Evolutionary conservation across 2,888 invertebrate genomes (phyloP).

Genomic region (Pheosia tremula): DNA sequence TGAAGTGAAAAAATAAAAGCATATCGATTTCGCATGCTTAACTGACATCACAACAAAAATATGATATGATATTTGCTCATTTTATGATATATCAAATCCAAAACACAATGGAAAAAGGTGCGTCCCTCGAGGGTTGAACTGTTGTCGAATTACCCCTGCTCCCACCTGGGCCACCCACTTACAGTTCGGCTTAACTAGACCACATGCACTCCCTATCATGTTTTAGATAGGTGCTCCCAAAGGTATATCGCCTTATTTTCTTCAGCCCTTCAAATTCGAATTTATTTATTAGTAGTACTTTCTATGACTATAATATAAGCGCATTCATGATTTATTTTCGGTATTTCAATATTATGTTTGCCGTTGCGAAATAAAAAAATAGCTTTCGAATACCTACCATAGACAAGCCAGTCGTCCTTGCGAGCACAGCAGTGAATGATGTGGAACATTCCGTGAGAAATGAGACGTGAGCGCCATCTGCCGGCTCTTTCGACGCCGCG

Average conservation of each 20-base stretch:
- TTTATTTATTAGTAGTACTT: not conserved
- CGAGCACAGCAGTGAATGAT: constrained; percentile 23
- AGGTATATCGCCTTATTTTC: not conserved
- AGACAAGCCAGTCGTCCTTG: not conserved
- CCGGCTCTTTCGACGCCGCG: constrained; percentile 10
- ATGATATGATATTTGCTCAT: too few relatives aligned
- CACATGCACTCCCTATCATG: constrained; percentile 1
- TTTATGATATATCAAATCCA: constrained; percentile 4
- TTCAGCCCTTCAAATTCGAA: not conserved
- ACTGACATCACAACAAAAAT: not conserved
- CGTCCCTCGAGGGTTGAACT: not conserved
- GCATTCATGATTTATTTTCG: too few relatives aligned
- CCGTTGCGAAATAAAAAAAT: too few relatives aligned
- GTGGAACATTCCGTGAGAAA: constrained; percentile 34
- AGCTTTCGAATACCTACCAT: too few relatives aligned
- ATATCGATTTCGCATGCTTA: too few relatives aligned
- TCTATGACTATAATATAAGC: not conserved
- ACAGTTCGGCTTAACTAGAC: not conserved
- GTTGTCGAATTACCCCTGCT: constrained; percentile 2
- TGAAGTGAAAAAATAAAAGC: too few relatives aligned
- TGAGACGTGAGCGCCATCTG: constrained; percentile 39
- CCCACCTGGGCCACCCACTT: not conserved
- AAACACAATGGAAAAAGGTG: constrained; percentile 1
- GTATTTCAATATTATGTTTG: too few relatives aligned
- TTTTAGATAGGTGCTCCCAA: constrained; percentile 1